phyloP scores from a whole-genome alignment of 2,888 invertebrate genomes.

The Seladonia tumulorum region DNA sequence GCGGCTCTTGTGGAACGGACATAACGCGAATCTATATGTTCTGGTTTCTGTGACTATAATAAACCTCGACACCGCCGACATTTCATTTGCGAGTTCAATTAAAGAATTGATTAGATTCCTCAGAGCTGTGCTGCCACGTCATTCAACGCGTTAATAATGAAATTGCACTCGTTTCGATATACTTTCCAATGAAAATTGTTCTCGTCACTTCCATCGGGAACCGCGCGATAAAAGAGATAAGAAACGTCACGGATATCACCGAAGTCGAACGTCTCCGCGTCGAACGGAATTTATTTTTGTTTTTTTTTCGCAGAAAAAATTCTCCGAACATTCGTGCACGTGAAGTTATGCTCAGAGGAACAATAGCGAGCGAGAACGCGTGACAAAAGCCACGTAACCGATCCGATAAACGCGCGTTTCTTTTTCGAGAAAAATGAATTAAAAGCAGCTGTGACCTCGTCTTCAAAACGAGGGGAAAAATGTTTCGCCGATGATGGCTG shows the following conservation, averaged over 20 bases:
- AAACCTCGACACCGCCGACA: no score
- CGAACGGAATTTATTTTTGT: background rate
- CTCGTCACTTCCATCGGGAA: background rate
- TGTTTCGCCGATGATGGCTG: background rate
- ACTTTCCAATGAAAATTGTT: background rate
- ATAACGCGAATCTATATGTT: conserved; percentile 28
- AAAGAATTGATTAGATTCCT: background rate
- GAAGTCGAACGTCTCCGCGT: background rate
- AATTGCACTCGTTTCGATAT: background rate
- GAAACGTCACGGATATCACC: background rate
- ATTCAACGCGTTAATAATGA: background rate
- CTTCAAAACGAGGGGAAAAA: background rate
- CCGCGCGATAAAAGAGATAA: background rate
- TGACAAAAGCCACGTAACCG: conserved; percentile 31
- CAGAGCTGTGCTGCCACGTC: background rate
- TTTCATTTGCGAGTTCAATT: background rate
- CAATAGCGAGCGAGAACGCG: conserved; percentile 20
- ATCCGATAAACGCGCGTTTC: background rate
- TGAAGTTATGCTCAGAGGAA: conserved; percentile 32
- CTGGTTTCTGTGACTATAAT: background rate
- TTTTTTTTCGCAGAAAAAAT: conserved; percentile 10
- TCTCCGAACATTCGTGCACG: conserved; percentile 7
- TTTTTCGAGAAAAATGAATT: conserved; percentile 4
- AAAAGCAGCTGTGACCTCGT: background rate
- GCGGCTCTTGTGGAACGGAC: conserved; percentile 40